Evolutionary conservation across 2,888 invertebrate genomes (phyloP).

Genomic region (Microctonus aethiopoides): DNA sequence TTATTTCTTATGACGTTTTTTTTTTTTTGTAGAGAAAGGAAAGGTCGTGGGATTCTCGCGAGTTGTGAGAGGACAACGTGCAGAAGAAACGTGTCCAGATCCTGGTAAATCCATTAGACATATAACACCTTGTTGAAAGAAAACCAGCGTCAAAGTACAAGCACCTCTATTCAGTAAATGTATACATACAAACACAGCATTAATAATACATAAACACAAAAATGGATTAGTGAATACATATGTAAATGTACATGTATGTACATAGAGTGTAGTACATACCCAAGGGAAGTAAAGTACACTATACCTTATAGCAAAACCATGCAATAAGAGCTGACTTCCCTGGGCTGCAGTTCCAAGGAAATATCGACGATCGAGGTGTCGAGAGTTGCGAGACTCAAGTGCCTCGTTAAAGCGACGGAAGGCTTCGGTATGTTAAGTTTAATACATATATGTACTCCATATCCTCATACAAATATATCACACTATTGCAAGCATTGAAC

Average conservation of each 20-base stretch:
- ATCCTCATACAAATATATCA: background rate
- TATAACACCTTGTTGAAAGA: constrained; percentile 43
- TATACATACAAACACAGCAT: background rate
- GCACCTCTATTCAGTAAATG: constrained; percentile 17
- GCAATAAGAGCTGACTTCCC: background rate
- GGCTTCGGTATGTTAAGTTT: constrained; percentile 19
- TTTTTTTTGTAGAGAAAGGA: background rate
- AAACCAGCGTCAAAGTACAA: constrained; percentile 37
- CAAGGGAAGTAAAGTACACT: background rate
- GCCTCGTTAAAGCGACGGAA: constrained; percentile 29
- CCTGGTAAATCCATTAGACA: constrained; percentile 40
- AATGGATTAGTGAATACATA: no score
- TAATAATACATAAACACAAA: no score
- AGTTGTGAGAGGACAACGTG: constrained; percentile 24
- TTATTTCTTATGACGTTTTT: background rate
- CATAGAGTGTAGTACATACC: background rate
- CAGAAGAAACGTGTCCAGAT: constrained; percentile 21
- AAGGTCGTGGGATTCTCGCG: constrained; percentile 26
- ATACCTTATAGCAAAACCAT: background rate
- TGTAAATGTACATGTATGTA: background rate
- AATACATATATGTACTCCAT: constrained; percentile 16
- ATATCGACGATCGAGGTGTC: constrained; percentile 35
- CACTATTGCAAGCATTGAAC: constrained; percentile 31
- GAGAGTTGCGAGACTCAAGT: constrained; percentile 24
- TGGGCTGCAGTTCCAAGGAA: constrained; percentile 19